phyloP scores from a whole-genome alignment of 2,113 vertebrate species.

The Nicator chloris region DNA sequence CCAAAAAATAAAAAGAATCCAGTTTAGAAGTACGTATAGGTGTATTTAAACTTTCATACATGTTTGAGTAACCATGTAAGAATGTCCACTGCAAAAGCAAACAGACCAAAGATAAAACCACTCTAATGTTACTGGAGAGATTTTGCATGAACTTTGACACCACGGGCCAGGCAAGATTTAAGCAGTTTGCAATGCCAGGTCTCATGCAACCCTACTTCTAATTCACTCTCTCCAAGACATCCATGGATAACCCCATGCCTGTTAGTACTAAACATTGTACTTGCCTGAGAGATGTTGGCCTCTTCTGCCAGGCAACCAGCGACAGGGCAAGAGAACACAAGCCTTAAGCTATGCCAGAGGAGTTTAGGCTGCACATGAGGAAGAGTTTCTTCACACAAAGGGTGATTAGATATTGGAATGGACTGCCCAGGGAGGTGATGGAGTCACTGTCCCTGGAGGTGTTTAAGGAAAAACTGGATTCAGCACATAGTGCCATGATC shows the following conservation, averaged over 20 bases:
- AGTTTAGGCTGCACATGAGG: background rate
- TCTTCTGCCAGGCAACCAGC: background rate
- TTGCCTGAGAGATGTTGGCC: background rate
- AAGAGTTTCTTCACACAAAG: background rate
- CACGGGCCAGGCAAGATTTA: background rate
- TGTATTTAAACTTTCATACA: background rate
- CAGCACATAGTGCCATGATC: background rate
- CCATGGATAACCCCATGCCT: background rate
- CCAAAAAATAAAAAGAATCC: background rate
- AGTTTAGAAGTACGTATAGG: background rate
- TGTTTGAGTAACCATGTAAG: fast-evolving
- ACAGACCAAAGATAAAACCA: background rate
- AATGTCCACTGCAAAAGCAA: background rate
- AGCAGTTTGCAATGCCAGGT: background rate
- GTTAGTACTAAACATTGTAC: too few species aligned
- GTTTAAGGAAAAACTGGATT: background rate
- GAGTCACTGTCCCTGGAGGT: background rate
- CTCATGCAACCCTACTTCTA: fast-evolving
- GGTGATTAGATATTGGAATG: background rate
- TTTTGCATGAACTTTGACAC: background rate
- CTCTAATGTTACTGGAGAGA: background rate
- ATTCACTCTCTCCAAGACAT: background rate
- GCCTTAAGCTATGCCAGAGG: background rate
- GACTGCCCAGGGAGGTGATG: background rate
- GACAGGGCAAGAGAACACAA: background rate